phyloP scores from a whole-genome alignment of 2,113 vertebrate genomes.

The Charadrius vociferus region DNA sequence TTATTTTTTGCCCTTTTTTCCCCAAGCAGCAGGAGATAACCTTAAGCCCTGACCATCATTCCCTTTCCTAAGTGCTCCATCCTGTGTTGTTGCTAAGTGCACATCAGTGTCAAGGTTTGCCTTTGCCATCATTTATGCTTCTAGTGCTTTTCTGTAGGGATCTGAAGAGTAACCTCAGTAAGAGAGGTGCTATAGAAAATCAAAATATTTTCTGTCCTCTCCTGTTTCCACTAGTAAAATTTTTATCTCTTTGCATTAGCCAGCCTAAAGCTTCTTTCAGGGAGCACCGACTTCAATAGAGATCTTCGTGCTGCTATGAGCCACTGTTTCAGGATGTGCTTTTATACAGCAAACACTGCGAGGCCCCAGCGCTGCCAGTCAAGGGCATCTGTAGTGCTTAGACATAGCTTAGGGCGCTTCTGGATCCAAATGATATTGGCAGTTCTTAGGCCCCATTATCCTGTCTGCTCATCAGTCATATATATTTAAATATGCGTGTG shows the following conservation, averaged over 20 bases:
- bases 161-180: not conserved
- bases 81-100: not conserved
- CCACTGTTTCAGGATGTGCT: not conserved
- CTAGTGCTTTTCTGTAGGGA: not conserved
- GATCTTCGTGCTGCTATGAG: not conserved
- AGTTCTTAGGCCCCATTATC: not conserved
- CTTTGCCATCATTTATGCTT: not conserved
- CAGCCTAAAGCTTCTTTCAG: not conserved
- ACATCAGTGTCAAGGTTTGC: not conserved
- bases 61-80: not conserved
- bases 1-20: not conserved
- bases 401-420: not conserved
- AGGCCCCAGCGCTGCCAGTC: not conserved
- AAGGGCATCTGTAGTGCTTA: not conserved
- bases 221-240: not conserved
- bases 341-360: not conserved
- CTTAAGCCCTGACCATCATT: constrained; percentile 8
- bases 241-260: not conserved
- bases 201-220: not conserved
- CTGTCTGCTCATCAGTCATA: not conserved
- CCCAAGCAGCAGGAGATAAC: not conserved
- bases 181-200: not conserved
- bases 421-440: not conserved
- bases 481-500: not conserved
- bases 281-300: not conserved